These are phyloP conservation scores for Erythrolamprus reginae DNA, from an alignment of 2,113 vertebrate species.

Conservation along the genomic window DNA sequence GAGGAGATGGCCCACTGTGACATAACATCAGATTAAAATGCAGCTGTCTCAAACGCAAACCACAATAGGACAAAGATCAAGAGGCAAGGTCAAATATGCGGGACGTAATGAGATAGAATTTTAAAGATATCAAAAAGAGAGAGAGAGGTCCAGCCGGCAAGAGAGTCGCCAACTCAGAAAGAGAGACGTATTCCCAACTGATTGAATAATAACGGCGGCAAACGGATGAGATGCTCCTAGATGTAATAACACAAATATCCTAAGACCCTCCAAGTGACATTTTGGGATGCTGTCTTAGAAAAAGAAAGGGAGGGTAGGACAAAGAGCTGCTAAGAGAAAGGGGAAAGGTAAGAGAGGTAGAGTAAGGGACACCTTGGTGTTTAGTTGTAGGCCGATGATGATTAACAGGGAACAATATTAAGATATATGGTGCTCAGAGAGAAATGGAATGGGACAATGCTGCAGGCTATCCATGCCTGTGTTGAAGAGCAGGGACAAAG, in stretches of 20 bases:
- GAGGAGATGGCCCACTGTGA: slow-evolving; percentile 17
- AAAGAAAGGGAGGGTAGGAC: slow-evolving; percentile 31
- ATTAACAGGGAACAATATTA: slow-evolving; percentile 65
- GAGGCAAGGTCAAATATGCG: neutral
- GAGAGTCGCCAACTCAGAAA: slow-evolving; percentile 5
- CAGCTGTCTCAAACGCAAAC: slow-evolving; percentile 5
- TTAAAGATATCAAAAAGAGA: neutral
- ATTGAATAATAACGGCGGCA: neutral
- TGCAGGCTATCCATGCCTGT: slow-evolving; percentile 73
- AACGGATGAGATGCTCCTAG: neutral
- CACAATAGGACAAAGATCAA: slow-evolving; percentile 7
- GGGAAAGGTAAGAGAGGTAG: slow-evolving; percentile 35
- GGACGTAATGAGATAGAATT: neutral
- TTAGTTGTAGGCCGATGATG: slow-evolving; percentile 47
- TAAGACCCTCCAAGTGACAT: neutral
- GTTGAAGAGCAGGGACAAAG: slow-evolving; percentile 73
- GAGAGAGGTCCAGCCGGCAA: neutral
- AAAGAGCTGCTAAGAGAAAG: slow-evolving; percentile 32
- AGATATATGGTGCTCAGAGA: slow-evolving; percentile 68
- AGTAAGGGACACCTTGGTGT: slow-evolving; percentile 58
- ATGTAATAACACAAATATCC: neutral
- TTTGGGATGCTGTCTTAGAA: slow-evolving; percentile 19
- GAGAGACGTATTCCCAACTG: neutral
- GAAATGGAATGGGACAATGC: slow-evolving; percentile 71
- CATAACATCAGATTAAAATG: slow-evolving; percentile 26